Evolutionary conservation across 2,888 invertebrate genomes (phyloP), one percentile per base, ranked within the genome.

Genomic region (Trichopria drosophilae): DNA sequence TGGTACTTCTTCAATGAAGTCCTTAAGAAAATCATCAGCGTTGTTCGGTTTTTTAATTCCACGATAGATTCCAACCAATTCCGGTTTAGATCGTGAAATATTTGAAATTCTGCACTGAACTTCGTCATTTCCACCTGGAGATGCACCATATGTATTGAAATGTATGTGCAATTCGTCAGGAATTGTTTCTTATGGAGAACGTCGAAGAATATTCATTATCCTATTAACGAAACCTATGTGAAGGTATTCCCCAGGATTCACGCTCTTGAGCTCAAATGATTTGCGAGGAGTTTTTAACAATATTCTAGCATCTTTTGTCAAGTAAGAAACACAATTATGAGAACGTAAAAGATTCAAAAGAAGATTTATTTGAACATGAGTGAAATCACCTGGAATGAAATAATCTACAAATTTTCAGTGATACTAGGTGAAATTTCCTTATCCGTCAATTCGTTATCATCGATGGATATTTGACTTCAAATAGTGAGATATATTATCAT

Each of bases 1-100:
- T 28, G 45, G n/a, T 24, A 42, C 28, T 24, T 58, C 62, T 18
- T 51, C 31, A n/a, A 51, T 52, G 42, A 58, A 53, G 42, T 42
- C 24, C 23, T 43, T 35, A 3, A 60, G 39, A 53, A 58, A 61
- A 15, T 40, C 16, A 26, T 54, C 39, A 18, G 51, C 41, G 42
- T 35, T 47, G 36, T 36, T 36, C 20, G 62, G 58, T 45, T 63
- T 61, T 26, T 34, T 39, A 28, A 20, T 3, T 15, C 20, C 28
- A 28, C 24, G n/a, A n/a, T 29, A 29, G 9, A 6, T 29, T 29
- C 4, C 13, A n/a, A n/a, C n/a, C n/a, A n/a, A n/a, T n/a, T n/a
- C n/a, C n/a, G n/a, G n/a, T n/a, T n/a, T n/a, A n/a, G n/a, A n/a
- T n/a, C n/a, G n/a, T n/a, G n/a, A n/a, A n/a, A n/a, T n/a, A n/a